These are phyloP conservation scores for Corvus cornix DNA, from an alignment of 2,113 vertebrate species.

Conservation along the genomic window DNA sequence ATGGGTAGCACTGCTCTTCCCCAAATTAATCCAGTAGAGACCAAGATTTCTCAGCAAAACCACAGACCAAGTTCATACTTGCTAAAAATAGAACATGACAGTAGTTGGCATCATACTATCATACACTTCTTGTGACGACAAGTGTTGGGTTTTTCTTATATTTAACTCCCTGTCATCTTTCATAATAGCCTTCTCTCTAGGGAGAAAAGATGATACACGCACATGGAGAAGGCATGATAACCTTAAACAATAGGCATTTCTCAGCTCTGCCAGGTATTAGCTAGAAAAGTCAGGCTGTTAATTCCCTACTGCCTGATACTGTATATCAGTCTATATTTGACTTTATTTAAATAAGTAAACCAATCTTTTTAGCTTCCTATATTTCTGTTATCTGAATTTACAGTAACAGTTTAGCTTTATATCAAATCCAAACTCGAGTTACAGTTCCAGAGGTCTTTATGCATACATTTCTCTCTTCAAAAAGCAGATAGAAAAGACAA, in stretches of 20 bases:
- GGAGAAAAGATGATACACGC: not conserved
- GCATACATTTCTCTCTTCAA: not conserved
- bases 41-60: not conserved
- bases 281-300: not conserved
- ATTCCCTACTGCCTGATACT: not conserved
- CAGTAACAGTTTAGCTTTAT: not conserved
- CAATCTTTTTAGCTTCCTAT: not conserved
- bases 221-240: accelerated
- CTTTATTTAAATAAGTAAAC: not conserved
- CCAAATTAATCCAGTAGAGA: not conserved
- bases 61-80: not conserved
- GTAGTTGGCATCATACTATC: not conserved
- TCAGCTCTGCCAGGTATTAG: not conserved
- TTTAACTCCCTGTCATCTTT: not conserved
- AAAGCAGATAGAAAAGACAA: constrained; percentile 55
- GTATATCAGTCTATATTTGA: not conserved
- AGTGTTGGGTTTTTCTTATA: not conserved
- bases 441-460: not conserved
- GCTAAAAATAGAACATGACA: not conserved
- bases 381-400: constrained; percentile 6
- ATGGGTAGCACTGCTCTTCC: not conserved
- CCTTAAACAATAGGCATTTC: not conserved
- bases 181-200: not conserved
- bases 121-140: not conserved
- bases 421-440: not conserved